These are phyloP conservation scores for Marronus borbonicus DNA, from an alignment of 2,888 invertebrate genomes.

Conservation along the genomic window DNA sequence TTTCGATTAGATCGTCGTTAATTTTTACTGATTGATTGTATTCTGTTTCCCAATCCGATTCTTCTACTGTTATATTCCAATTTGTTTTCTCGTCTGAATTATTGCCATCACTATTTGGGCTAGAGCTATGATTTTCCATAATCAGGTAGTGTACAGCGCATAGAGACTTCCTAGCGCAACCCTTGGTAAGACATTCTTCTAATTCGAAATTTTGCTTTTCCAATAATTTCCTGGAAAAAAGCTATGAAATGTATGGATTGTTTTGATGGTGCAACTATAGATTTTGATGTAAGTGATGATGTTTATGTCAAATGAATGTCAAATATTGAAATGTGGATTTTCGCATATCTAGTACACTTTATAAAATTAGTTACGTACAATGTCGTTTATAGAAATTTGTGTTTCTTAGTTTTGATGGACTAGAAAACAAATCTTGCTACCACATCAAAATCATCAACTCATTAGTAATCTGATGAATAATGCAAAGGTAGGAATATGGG, in stretches of 20 bases:
- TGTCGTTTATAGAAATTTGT: too few relatives aligned
- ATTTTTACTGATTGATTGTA: constrained; percentile 37
- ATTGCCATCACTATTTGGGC: constrained; percentile 47
- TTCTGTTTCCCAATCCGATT: constrained; percentile 49
- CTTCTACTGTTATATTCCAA: constrained; percentile 47
- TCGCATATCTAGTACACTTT: constrained; percentile 5
- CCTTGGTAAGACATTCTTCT: constrained; percentile 63
- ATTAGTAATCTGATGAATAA: too few relatives aligned
- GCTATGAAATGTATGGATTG: constrained; percentile 23
- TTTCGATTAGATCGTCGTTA: constrained; percentile 31
- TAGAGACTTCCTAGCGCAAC: constrained; percentile 57
- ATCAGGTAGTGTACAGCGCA: constrained; percentile 65
- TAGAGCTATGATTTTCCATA: constrained; percentile 59
- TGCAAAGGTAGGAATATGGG: too few relatives aligned
- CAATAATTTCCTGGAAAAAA: constrained; percentile 60
- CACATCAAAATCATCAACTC: too few relatives aligned
- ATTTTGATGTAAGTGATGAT: constrained; percentile 53
- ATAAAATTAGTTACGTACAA: neutral
- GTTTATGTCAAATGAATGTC: constrained; percentile 44
- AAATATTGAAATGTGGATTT: neutral
- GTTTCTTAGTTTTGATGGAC: too few relatives aligned
- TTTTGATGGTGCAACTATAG: constrained; percentile 43
- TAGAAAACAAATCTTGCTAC: too few relatives aligned
- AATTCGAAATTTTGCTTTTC: constrained; percentile 61
- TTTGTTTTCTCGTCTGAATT: constrained; percentile 48